Conservation (phyloP, 2,113 vertebrate species). For the Hystrix brachyura region DNA sequence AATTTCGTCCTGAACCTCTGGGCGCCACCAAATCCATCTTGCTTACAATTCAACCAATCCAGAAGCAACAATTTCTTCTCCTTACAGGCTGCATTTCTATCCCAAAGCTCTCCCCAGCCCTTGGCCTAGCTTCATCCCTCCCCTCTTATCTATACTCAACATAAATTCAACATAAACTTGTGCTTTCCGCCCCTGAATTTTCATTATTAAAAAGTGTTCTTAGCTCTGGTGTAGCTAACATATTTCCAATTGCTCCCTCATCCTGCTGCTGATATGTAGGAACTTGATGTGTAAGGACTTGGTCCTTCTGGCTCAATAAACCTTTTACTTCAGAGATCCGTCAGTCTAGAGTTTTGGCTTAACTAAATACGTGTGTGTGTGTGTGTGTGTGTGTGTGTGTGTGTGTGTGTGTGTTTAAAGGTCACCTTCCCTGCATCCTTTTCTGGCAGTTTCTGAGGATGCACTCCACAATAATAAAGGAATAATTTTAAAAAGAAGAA, state of each 20-base stretch:
- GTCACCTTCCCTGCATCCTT: neutral
- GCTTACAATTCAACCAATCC: neutral
- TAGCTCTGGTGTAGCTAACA: neutral
- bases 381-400: neutral
- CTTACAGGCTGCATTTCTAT: neutral
- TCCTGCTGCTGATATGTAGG: neutral
- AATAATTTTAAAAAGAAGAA: neutral
- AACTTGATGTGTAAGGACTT: neutral
- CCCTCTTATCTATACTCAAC: neutral
- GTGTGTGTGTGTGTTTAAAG: neutral
- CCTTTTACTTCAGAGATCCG: neutral
- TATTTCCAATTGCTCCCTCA: neutral
- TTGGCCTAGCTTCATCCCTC: neutral
- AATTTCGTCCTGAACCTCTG: neutral
- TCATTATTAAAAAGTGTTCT: neutral
- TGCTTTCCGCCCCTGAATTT: neutral
- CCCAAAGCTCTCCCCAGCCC: neutral
- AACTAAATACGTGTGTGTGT: neutral
- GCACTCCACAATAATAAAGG: neutral
- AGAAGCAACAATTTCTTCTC: neutral
- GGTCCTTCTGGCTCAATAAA: neutral
- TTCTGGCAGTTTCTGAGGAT: neutral
- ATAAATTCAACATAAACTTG: neutral
- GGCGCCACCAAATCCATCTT: neutral
- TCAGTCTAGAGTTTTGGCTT: neutral